Evolutionary conservation across 2,113 vertebrate genomes (phyloP).

Genomic region (Turnix velox): DNA sequence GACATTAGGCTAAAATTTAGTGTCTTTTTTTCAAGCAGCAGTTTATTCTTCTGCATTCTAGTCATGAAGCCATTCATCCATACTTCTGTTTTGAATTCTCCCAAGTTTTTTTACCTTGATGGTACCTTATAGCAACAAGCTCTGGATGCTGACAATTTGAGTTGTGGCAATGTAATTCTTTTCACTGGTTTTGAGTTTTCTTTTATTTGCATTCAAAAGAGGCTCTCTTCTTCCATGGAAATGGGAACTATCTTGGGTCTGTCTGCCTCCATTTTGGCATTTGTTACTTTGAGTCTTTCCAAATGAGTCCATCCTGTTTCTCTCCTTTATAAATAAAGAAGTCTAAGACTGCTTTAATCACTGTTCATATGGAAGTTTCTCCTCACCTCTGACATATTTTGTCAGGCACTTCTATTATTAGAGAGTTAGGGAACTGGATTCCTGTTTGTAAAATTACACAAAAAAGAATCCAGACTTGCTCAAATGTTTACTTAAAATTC

Average conservation of each 20-base stretch:
- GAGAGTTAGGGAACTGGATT: not conserved
- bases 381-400: not conserved
- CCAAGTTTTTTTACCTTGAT: not conserved
- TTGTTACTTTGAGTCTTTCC: not conserved
- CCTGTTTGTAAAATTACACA: not conserved
- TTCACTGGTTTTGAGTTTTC: not conserved
- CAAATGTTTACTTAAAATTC: not conserved
- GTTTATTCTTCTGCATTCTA: not conserved
- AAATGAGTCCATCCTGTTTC: not conserved
- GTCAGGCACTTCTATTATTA: not conserved
- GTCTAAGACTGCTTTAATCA: not conserved
- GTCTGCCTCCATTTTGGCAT: not conserved
- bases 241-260: not conserved
- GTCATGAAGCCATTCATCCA: not conserved
- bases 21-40: not conserved
- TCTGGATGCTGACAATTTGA: not conserved
- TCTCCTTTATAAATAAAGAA: not conserved
- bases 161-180: not conserved
- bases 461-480: not conserved
- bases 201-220: not conserved
- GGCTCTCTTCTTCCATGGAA: not conserved
- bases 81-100: not conserved
- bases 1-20: not conserved
- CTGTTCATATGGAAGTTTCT: not conserved
- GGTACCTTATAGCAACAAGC: not conserved